Evolutionary conservation across 1,140 invertebrate species (phyloP), one percentile per base, ranked within the genome.

Genomic region (Lepidurus apus): DNA sequence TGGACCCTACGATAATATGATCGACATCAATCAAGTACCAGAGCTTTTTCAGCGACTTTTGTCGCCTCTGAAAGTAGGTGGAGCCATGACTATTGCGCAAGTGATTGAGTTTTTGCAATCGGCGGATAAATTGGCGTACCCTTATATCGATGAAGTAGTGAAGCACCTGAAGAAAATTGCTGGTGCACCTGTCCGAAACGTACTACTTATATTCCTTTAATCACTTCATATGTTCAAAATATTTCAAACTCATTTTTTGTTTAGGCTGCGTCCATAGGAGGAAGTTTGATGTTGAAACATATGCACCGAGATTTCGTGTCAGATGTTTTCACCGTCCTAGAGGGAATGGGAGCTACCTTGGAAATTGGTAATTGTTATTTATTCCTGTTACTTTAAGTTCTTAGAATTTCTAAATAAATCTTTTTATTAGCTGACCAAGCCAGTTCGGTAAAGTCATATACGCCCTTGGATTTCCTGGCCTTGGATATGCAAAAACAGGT

Each of bases 241-340:
- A 65, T 1, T 21, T 9, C 42, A 77, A 26, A 75, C 45, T 1
- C 42, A n/a, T 65, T 65, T 10, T 65, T 65, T 34, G 26, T 34
- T 13, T 82, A 92, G 91, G 88, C 90, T 79, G 92, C 89, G 53
- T 91, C 90, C 7, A 83, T 94, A 80, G 93, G 91, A 47, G 93
- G 93, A 43, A 95, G 95, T 82, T 84, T 95, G 74, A 90, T 91
- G 85, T 88, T 93, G 79, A 95, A 94, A 84, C 89, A 93, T 80
- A 82, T 84, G 8, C 87, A 91, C 81, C 85, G 85, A 1, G 89
- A 91, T 79, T 94, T 94, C 83, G 91, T 90, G 1, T 95, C 93
- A 0, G 92, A 94, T 84, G 82, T 94, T 7, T 93, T 91, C 83
- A 82, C 93, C 24, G 86, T 92, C 13, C 85, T 94, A 34, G 90